phyloP scores from a whole-genome alignment of 2,888 invertebrate species.

The Drosophila sordidapex region DNA sequence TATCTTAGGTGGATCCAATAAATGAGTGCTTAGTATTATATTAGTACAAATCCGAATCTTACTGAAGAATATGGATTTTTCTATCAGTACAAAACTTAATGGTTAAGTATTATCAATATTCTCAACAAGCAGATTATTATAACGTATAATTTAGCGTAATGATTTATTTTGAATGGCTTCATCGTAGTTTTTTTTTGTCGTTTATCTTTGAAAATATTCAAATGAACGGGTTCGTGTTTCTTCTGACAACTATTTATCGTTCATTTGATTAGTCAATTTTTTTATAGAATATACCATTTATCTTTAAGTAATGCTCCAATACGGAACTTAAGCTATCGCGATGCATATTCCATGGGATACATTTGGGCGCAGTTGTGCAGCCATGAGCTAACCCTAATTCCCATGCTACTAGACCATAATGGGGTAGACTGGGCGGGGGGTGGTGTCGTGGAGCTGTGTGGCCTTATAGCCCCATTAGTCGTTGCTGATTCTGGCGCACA shows the following conservation, averaged over 20 bases:
- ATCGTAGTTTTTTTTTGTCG: neutral
- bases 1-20: neutral
- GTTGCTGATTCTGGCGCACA: constrained; percentile 65
- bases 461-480: constrained; percentile 66
- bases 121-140: too few species aligned
- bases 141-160: neutral
- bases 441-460: constrained; percentile 8
- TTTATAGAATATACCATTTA: neutral
- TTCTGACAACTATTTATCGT: neutral
- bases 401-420: neutral
- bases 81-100: neutral
- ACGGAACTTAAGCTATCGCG: constrained; percentile 7
- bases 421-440: neutral
- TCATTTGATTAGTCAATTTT: neutral
- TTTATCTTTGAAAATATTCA: too few species aligned
- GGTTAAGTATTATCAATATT: neutral
- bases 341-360: constrained; percentile 11
- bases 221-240: neutral
- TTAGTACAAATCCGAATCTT: neutral
- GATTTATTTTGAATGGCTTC: neutral
- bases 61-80: too few species aligned
- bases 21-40: neutral
- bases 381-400: constrained; percentile 20
- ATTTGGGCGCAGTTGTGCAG: constrained; percentile 28
- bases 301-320: neutral